Evolutionary conservation across 2,888 invertebrate species (phyloP), one percentile per base, ranked within the genome.

Genomic region (Dioctria linearis): DNA sequence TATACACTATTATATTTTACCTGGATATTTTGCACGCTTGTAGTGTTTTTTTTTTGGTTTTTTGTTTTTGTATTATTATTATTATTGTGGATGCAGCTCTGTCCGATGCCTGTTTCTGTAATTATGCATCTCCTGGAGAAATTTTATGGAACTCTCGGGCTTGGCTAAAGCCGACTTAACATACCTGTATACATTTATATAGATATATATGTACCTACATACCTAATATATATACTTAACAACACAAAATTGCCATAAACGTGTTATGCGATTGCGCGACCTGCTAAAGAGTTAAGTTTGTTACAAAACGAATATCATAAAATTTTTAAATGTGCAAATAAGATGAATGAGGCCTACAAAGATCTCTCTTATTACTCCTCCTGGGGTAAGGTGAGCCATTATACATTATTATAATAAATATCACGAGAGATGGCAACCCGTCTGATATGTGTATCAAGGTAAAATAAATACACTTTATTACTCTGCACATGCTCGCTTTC

Each of bases 91-190:
- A 73, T 73, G 39, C 57, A 42, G 13, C 37, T 25, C 4, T 42
- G 59, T 43, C 59, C 13, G 42, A n/a, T 59, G 75, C 75, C 61
- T 61, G 75, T 75, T 75, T 59, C 75, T 75, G 75, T 61, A 75
- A 75, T 75, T 75, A 75, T 75, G 75, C 75, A 75, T 61, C 75
- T 61, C 61, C 57, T 75, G 75, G 75, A 75, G 75, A 75, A 75
- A 75, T 75, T 75, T 75, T 61, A 61, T 61, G 75, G 61, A 40
- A 75, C n/a, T 59, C 59, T 8, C 13, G 61, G 59, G 25, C 25
- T 25, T 25, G 25, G 25, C 25, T 25, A 25, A 25, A 25, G 51
- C 51, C 4, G 3, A 25, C 25, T 25, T 25, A 25, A 25, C 25
- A 25, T 25, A 25, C 25, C 25, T 25, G 25, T 25, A 25, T 25